Base-by-base conservation (phyloP, 2,797 vertebrate genomes). In the Melanotaenia parkinsoni region DNA sequence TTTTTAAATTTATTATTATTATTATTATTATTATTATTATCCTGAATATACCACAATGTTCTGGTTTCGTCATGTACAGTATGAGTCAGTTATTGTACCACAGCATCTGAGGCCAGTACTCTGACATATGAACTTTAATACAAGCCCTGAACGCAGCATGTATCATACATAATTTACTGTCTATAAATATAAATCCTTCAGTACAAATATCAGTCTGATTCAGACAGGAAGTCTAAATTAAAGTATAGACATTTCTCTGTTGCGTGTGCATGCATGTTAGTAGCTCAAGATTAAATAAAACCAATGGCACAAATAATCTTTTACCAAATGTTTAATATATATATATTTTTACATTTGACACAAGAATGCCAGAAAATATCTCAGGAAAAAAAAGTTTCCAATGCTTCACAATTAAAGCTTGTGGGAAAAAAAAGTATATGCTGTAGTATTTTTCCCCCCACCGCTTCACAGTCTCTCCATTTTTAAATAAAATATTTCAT, bases 361-460 rank as follows among this genome's bases (percentile, higher is more conserved):
- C 76, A 83, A 90, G 72, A 81, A 82, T 89, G 57, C 76, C 74
- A 88, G 83, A 81, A 86, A 89, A 91, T 88, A 90, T 86, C 84
- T 75, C 83, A 87, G 65, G 74, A 84, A 72, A 68, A 82, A 72
- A 68, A 82, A 81, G 58, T 72, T 83, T 86, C 24, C 58, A 85
- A 87, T 91, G 75, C 66, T 85, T 82, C 85, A 93, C 83, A 91
- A 77, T 83, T 81, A 81, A 77, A 79, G 76, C 78, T 86, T 87
- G 63, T 68, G 63, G 43, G 43, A 3, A 13, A 7, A 20, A 45
- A 37, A 14, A 14, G 37, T 84, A 90, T 82, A 91, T 79, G 83
- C 57, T 86, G 77, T 84, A 92, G 81, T 84, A 54, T 67, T 69
- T 79, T 72, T 32, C 32, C 32, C 32, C 13, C 22, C 81, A 85